These are phyloP conservation scores for Dipus sagitta DNA, from an alignment of 2,797 vertebrate species.

Conservation along the genomic window DNA sequence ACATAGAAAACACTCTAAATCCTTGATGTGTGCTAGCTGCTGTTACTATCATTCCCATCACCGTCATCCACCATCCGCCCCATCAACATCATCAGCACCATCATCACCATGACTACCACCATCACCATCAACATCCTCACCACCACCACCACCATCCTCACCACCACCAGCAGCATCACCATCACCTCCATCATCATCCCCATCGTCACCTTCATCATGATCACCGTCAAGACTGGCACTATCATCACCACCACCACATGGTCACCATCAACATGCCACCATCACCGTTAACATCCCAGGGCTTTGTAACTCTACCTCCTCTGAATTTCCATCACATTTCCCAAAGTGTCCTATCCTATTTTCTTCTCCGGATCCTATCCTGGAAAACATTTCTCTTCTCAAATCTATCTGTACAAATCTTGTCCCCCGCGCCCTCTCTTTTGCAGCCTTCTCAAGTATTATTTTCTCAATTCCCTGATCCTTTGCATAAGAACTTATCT, in stretches of 20 bases:
- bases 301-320: constrained; percentile 15
- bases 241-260: background rate
- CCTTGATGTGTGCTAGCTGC: background rate
- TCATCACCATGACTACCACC: too few relatives aligned
- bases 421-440: background rate
- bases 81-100: background rate
- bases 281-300: background rate
- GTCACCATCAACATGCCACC: background rate
- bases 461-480: background rate
- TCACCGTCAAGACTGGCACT: background rate
- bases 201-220: background rate
- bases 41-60: background rate
- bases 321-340: constrained; percentile 20
- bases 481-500: background rate
- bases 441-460: background rate
- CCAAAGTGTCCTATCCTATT: background rate
- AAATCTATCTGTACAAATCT: background rate
- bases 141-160: too few relatives aligned
- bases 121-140: background rate
- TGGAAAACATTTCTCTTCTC: background rate
- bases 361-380: background rate
- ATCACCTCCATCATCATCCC: background rate
- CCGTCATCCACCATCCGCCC: background rate
- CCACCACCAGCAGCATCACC: background rate
- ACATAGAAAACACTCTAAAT: background rate